phyloP scores from a whole-genome alignment of 2,113 vertebrate species.

The Antennarius striatus region DNA sequence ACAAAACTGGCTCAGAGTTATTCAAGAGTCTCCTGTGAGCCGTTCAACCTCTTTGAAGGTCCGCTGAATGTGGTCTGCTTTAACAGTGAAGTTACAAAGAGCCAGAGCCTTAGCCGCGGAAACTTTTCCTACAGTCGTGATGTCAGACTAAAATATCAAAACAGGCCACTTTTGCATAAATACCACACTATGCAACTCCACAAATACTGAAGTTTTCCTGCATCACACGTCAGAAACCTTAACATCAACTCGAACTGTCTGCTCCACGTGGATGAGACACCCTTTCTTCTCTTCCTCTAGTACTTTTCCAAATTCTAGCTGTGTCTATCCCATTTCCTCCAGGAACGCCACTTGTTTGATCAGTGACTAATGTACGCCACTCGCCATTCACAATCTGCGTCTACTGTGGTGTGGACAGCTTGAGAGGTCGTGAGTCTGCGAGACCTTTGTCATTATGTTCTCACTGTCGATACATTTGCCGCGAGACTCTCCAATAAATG shows the following conservation, averaged over 20 bases:
- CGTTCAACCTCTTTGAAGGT: conserved; percentile 5
- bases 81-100: conserved; percentile 11
- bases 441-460: conserved; percentile 9
- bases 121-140: conserved; percentile 15
- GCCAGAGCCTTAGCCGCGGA: neutral
- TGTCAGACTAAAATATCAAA: conserved; percentile 4
- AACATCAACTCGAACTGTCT: conserved; percentile 18
- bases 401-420: conserved; percentile 34
- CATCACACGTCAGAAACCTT: conserved; percentile 6
- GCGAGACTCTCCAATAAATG: conserved; percentile 38
- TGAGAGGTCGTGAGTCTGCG: conserved; percentile 21
- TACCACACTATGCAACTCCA: neutral
- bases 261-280: conserved; percentile 19
- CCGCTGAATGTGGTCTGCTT: neutral
- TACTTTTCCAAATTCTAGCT: conserved; percentile 59
- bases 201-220: conserved; percentile 3
- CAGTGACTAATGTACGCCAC: conserved; percentile 75
- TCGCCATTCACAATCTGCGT: conserved; percentile 59
- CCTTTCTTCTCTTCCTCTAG: conserved; percentile 37
- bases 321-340: conserved; percentile 60
- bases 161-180: neutral
- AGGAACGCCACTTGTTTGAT: conserved; percentile 68
- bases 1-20: conserved; percentile 31
- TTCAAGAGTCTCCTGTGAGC: conserved; percentile 33
- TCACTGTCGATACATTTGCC: conserved; percentile 18